Evolutionary conservation across 2,113 vertebrate species (phyloP).

Genomic region (Phylloscopus trochilus): DNA sequence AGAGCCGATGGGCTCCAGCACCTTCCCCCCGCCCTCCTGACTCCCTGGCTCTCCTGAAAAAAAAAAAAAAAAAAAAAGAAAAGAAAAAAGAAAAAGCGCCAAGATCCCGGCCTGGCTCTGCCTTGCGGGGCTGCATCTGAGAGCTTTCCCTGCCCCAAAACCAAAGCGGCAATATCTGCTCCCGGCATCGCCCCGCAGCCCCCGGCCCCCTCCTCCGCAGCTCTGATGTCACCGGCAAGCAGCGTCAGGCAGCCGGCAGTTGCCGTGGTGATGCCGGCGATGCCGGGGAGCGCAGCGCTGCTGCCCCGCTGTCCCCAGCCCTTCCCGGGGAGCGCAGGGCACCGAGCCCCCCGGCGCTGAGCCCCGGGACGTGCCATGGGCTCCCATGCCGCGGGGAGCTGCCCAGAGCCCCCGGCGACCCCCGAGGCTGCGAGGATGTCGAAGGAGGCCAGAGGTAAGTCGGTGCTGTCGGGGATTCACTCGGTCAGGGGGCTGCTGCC

Average conservation of each 20-base stretch:
- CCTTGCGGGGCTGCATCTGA: background rate
- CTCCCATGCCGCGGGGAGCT: background rate
- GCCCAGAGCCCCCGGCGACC: background rate
- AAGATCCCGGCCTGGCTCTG: background rate
- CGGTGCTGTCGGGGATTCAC: fast-evolving
- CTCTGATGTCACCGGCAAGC: slow-evolving; percentile 44
- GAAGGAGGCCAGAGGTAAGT: background rate
- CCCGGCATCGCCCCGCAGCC: background rate
- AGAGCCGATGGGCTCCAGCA: background rate
- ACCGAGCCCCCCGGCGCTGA: background rate
- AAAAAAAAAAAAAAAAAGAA: fast-evolving
- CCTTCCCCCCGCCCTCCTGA: background rate
- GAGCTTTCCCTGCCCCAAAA: background rate
- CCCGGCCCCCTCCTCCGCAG: background rate
- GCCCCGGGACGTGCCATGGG: background rate
- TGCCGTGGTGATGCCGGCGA: slow-evolving; percentile 43
- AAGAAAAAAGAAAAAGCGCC: fast-evolving
- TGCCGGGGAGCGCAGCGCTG: background rate
- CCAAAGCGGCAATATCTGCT: background rate
- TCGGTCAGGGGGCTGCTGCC: fast-evolving
- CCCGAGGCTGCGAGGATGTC: background rate
- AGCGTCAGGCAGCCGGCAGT: slow-evolving; percentile 4
- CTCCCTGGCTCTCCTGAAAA: fast-evolving
- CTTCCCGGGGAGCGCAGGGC: background rate
- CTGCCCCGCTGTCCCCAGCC: background rate